Evolutionary conservation across 2,888 invertebrate species (phyloP), one percentile per base, ranked within the genome.

Genomic region (Atethmia centrago): DNA sequence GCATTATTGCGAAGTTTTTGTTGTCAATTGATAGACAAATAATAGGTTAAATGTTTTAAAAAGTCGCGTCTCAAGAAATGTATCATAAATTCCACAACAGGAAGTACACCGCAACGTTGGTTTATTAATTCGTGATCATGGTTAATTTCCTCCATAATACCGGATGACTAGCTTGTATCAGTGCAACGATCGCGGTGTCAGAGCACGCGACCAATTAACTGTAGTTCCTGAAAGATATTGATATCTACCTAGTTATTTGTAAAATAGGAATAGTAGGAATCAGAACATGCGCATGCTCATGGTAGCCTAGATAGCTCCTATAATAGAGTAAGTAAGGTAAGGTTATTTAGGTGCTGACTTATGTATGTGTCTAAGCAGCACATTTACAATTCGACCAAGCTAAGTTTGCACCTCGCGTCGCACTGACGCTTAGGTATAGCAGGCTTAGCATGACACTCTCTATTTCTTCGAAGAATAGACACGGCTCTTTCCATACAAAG

Each of bases 101-200:
- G 65, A 79, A 79, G 80, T 74, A 19, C 25, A 14, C 19, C 14
- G 40, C 68, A 25, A n/a, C 53, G 25, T 19, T 36, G 40, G 42
- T 59, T 49, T 59, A 79, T 72, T 66, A 68, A 73, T 78, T 74
- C 58, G 74, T 79, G 79, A 69, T 79, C 65, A 68, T 64, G 63
- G 74, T 51, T 66, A 80, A 80, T 80, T 80, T 79, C 53, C 80
- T 74, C 51, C 19, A 61, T 65, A 47, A 74, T 28, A 80, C 74
- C 79, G 79, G 80, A 79, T 80, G 80, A 31, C 40, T 45, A 31
- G 14, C 16, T 56, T 61, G 40, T 69, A 79, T 80, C 74, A 51
- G 42, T 25, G 55, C 36, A n/a, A 55, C 47, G 63, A 80, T 72
- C 67, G 69, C 19, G 51, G 67, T 62, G 56, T 40, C 16, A 66